These are phyloP conservation scores for Apotomis turbidana DNA, from an alignment of 2,888 invertebrate genomes.

Conservation along the genomic window DNA sequence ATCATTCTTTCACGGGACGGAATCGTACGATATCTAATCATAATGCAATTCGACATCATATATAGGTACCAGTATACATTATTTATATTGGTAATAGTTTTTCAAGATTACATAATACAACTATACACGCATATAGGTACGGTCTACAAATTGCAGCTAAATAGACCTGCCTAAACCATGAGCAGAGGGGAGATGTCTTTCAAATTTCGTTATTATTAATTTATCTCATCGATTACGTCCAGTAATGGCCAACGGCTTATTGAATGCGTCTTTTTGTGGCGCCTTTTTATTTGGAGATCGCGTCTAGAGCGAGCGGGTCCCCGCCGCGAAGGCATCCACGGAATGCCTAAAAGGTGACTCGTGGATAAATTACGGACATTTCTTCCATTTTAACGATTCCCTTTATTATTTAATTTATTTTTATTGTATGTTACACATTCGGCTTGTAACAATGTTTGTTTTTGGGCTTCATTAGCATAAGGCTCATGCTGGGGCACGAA, in stretches of 20 bases:
- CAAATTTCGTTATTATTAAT: slow-evolving; percentile 79
- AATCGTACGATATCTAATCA: too few species aligned
- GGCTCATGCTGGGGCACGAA: slow-evolving; percentile 71
- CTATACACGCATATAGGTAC: background rate
- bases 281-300: slow-evolving; percentile 80
- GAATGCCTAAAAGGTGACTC: slow-evolving; percentile 83
- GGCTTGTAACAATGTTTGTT: slow-evolving; percentile 83
- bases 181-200: slow-evolving; percentile 52
- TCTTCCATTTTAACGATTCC: slow-evolving; percentile 83
- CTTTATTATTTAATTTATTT: slow-evolving; percentile 84
- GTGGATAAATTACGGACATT: slow-evolving; percentile 83
- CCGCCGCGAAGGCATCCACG: slow-evolving; percentile 80
- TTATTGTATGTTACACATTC: slow-evolving; percentile 83
- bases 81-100: too few species aligned
- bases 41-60: too few species aligned
- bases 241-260: slow-evolving; percentile 81
- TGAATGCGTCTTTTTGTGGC: slow-evolving; percentile 83
- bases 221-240: slow-evolving; percentile 81
- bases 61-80: too few species aligned
- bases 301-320: slow-evolving; percentile 77
- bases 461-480: slow-evolving; percentile 82
- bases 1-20: too few species aligned
- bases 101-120: too few species aligned
- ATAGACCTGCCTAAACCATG: slow-evolving; percentile 11
- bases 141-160: slow-evolving; percentile 15